Percentiles rank a stretch among this genome's conserved stretches.
Evolutionary conservation across 2,888 invertebrate genomes (phyloP).

Genomic region (Drosophila glabriapex): DNA sequence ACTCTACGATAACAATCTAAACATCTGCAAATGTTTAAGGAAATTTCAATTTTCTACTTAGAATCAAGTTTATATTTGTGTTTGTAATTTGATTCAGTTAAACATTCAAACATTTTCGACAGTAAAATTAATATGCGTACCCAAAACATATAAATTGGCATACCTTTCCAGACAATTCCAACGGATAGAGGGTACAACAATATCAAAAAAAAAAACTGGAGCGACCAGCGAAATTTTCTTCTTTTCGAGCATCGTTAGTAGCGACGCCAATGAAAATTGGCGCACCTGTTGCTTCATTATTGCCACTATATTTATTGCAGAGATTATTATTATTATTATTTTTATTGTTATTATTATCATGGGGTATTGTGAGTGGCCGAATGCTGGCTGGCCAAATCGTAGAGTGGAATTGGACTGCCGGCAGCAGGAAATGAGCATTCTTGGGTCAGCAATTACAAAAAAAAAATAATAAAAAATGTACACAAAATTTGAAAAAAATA

Average conservation of each 20-base stretch:
- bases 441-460: constrained; percentile 49
- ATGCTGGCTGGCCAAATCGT: constrained; percentile 11
- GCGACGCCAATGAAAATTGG: constrained; percentile 24
- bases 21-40: background rate
- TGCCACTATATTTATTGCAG: background rate
- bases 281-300: constrained; percentile 36
- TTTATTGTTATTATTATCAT: background rate
- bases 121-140: background rate
- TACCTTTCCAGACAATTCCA: background rate
- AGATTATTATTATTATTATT: constrained; percentile 22
- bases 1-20: background rate
- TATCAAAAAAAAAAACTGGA: constrained; percentile 13
- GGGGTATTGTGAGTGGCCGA: constrained; percentile 25
- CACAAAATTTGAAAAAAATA: background rate
- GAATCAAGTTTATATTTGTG: background rate
- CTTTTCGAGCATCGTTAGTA: constrained; percentile 10
- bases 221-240: constrained; percentile 22
- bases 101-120: background rate
- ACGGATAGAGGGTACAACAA: background rate
- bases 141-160: background rate
- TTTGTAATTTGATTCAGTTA: background rate
- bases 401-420: background rate
- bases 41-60: background rate
- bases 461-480: constrained; percentile 10
- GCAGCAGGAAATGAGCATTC: constrained; percentile 65